Conservation (phyloP, 2,888 invertebrate species). For the Diaprepes abbreviatus region DNA sequence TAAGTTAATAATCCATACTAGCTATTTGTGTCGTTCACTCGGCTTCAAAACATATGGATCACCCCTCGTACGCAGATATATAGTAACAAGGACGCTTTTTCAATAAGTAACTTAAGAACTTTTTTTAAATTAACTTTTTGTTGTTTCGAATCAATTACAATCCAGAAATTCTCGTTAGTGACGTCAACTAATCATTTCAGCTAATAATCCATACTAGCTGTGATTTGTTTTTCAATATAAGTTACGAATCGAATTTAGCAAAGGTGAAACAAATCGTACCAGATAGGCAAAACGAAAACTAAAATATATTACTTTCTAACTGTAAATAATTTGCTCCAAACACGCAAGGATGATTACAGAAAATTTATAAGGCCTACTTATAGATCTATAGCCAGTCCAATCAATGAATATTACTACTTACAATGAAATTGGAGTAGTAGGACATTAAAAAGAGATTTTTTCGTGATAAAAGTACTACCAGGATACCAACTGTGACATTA, state of each 20-base stretch:
- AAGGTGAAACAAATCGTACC: conserved; percentile 17
- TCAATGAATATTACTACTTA: background rate
- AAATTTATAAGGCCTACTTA: conserved; percentile 11
- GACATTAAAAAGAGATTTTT: no score
- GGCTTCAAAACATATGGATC: no score
- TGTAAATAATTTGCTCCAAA: conserved; percentile 25
- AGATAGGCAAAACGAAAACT: conserved; percentile 35
- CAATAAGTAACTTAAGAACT: no score
- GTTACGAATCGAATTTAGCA: conserved; percentile 23
- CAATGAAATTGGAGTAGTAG: no score
- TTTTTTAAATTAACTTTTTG: no score
- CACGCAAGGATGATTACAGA: conserved; percentile 34
- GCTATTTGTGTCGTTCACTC: no score
- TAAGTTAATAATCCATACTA: background rate
- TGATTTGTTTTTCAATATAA: conserved; percentile 3
- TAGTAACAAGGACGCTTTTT: no score
- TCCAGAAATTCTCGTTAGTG: background rate
- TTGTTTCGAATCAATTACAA: no score
- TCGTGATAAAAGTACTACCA: no score
- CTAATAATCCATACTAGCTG: background rate
- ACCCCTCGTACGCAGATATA: no score
- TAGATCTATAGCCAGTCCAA: background rate
- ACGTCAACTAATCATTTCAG: background rate
- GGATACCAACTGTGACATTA: no score
- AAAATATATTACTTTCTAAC: conserved; percentile 35